phyloP scores from a whole-genome alignment of 1,140 invertebrate species.

The Diploscapter pachys region DNA sequence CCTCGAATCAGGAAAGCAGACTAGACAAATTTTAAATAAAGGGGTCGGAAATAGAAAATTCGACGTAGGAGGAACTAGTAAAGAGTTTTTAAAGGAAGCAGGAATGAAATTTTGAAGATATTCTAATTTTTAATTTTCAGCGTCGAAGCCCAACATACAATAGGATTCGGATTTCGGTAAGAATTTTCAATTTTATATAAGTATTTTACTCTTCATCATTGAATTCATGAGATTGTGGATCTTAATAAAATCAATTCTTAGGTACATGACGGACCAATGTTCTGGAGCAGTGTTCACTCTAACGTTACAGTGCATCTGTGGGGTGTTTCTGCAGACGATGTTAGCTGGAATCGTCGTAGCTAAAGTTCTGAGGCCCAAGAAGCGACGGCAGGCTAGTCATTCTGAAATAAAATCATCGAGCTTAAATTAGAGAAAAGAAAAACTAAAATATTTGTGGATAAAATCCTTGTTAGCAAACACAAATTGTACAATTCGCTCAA shows the following conservation, averaged over 20 bases:
- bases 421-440: not conserved
- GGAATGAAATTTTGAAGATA: not conserved
- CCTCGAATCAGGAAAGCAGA: too few species aligned
- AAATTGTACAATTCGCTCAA: too few species aligned
- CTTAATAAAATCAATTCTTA: constrained; percentile 59
- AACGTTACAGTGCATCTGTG: constrained; percentile 48
- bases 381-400: constrained; percentile 61
- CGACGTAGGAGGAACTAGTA: too few species aligned
- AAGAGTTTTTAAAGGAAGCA: not conserved
- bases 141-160: too few species aligned
- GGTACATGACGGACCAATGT: constrained; percentile 64
- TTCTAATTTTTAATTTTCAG: not conserved
- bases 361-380: constrained; percentile 64
- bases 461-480: not conserved
- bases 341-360: constrained; percentile 63
- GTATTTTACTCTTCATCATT: not conserved
- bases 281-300: constrained; percentile 53
- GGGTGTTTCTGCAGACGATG: constrained; percentile 57
- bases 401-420: not conserved
- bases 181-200: not conserved
- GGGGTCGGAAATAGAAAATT: too few species aligned
- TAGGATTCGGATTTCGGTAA: not conserved
- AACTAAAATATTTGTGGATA: constrained; percentile 8
- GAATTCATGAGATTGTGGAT: not conserved
- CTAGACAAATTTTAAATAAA: too few species aligned